Percentiles rank a stretch among this genome's conserved stretches.
These are phyloP conservation scores for Andricus curvator DNA, from an alignment of 2,888 invertebrate genomes.

Conservation along the genomic window DNA sequence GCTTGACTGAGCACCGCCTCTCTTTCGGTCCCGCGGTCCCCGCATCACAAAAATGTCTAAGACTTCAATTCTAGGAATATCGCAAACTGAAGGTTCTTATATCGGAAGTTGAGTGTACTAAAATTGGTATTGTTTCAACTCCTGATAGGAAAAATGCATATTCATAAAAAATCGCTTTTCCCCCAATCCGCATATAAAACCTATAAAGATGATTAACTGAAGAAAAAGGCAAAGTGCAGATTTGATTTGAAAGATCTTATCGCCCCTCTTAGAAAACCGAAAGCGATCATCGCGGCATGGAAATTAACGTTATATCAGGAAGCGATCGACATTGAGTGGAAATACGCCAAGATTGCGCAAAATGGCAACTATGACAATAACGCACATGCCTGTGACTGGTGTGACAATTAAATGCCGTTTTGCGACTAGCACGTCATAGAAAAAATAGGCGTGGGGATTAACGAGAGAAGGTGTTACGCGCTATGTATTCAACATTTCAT, in stretches of 20 bases:
- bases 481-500: neutral
- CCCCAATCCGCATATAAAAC: too few species aligned
- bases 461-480: neutral
- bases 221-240: neutral
- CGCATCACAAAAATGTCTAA: too few species aligned
- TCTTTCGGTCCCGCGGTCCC: too few species aligned
- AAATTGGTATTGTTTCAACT: too few species aligned
- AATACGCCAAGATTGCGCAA: neutral
- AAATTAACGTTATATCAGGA: neutral
- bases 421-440: neutral
- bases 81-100: too few species aligned
- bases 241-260: conserved; percentile 9
- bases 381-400: neutral
- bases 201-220: neutral
- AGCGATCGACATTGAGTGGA: conserved; percentile 3
- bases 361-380: neutral
- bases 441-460: conserved; percentile 2
- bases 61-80: too few species aligned
- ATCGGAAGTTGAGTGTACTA: too few species aligned
- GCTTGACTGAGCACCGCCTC: too few species aligned
- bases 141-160: too few species aligned
- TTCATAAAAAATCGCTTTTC: too few species aligned
- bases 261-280: neutral
- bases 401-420: neutral
- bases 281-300: conserved; percentile 2